Conservation (phyloP, 2,113 vertebrate genomes). For the Mormyrus lacerda region DNA sequence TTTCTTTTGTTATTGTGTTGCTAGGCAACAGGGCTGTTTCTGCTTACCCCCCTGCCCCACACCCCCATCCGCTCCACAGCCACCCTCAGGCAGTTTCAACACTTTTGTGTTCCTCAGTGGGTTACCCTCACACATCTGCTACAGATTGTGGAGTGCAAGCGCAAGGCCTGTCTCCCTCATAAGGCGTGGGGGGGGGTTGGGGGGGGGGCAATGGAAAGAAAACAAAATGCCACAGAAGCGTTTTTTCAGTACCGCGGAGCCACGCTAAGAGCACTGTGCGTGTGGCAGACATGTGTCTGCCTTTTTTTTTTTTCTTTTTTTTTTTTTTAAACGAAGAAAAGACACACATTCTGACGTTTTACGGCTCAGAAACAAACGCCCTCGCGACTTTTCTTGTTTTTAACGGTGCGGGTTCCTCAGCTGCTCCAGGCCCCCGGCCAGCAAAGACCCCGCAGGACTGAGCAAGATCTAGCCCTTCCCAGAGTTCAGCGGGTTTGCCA, state of each 20-base stretch:
- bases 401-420: constrained; percentile 17
- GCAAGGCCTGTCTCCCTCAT: not conserved
- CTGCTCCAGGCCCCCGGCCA: constrained; percentile 12
- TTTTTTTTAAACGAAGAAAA: not conserved
- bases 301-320: not conserved
- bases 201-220: not conserved
- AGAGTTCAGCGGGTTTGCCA: constrained; percentile 20
- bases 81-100: constrained; percentile 28
- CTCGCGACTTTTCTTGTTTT: constrained; percentile 21
- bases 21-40: constrained; percentile 42
- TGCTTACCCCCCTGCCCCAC: constrained; percentile 33
- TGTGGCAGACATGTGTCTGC: constrained; percentile 17
- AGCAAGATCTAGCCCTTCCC: not conserved
- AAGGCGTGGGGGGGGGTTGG: not conserved
- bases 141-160: constrained; percentile 23
- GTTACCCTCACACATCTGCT: constrained; percentile 27
- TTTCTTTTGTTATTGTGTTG: constrained; percentile 38
- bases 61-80: constrained; percentile 15
- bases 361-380: not conserved
- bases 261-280: not conserved
- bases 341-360: constrained; percentile 10
- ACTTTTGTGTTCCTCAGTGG: not conserved
- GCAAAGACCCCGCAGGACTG: constrained; percentile 6
- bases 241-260: not conserved
- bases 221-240: constrained; percentile 4